phyloP scores from a whole-genome alignment of 1,140 invertebrate genomes.

The Ridgeia piscesae region DNA sequence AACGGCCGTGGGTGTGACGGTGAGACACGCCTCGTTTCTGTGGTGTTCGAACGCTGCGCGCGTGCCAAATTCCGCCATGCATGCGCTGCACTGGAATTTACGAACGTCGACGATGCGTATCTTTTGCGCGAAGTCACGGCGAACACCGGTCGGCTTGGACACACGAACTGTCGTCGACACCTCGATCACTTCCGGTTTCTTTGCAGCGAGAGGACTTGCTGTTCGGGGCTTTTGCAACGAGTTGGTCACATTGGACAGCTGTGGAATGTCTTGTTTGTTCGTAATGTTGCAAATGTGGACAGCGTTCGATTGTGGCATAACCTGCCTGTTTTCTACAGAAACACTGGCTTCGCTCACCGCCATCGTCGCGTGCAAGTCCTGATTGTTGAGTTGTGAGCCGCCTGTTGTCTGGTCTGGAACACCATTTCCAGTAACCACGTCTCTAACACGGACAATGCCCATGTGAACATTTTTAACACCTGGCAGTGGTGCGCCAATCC shows the following conservation, averaged over 20 bases:
- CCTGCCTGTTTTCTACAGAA: not conserved
- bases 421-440: not conserved
- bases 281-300: not conserved
- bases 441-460: not conserved
- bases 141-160: not conserved
- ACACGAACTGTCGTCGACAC: not conserved
- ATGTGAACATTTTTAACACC: not conserved
- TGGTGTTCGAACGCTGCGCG: not conserved
- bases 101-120: not conserved
- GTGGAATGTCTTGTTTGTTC: not conserved
- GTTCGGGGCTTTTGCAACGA: too few relatives aligned
- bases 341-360: not conserved
- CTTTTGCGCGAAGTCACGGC: not conserved
- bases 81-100: not conserved
- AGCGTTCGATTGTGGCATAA: not conserved
- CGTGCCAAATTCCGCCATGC: not conserved
- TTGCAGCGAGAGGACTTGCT: not conserved
- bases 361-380: not conserved
- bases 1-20: not conserved
- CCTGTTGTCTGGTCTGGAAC: not conserved
- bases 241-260: not conserved
- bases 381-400: not conserved
- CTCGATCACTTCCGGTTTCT: not conserved
- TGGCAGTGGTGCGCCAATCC: not conserved
- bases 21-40: not conserved